phyloP scores from a whole-genome alignment of 2,797 vertebrate genomes.

The Falco peregrinus region DNA sequence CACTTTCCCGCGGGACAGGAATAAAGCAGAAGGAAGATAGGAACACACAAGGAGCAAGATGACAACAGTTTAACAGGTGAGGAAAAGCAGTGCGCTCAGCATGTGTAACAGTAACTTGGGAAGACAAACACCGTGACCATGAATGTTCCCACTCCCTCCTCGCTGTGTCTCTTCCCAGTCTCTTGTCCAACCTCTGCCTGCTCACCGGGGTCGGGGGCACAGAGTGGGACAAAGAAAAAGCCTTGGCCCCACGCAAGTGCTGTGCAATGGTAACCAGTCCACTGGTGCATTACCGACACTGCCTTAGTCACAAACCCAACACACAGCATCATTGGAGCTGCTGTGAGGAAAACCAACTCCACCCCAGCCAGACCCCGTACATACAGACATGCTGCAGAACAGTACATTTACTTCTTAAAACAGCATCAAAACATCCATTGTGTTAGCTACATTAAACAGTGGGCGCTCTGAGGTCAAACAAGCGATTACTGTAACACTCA shows the following conservation, averaged over 20 bases:
- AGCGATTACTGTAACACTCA: background rate
- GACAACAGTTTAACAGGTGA: background rate
- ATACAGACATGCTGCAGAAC: background rate
- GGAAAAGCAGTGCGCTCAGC: background rate
- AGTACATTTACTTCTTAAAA: background rate
- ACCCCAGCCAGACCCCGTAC: background rate
- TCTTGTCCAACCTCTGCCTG: background rate
- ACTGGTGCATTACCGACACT: background rate
- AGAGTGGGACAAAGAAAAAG: background rate
- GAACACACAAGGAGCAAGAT: background rate
- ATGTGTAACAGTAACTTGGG: background rate
- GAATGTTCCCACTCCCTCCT: background rate
- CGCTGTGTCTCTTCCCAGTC: background rate
- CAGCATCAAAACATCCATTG: background rate
- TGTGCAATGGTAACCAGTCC: background rate
- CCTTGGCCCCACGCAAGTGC: background rate
- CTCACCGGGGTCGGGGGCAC: accelerated
- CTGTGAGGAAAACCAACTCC: background rate
- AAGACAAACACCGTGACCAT: background rate
- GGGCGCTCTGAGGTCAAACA: background rate
- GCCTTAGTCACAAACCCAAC: background rate
- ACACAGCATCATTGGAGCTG: background rate
- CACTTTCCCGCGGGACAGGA: background rate
- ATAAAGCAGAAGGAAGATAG: background rate
- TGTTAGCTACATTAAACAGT: background rate